These are phyloP conservation scores for Maconellicoccus hirsutus DNA, from an alignment of 1,140 invertebrate species.

Conservation along the genomic window DNA sequence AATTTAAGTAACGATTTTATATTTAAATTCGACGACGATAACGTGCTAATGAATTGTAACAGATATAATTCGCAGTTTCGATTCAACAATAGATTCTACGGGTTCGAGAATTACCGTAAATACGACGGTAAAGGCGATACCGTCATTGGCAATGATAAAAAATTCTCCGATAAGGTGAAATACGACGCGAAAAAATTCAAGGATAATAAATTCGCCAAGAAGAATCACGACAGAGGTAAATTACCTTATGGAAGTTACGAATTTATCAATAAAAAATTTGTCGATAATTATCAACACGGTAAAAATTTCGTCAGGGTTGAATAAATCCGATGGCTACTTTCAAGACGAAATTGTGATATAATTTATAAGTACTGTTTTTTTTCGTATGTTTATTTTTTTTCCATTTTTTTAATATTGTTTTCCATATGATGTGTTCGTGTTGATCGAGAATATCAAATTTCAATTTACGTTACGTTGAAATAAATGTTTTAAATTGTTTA, in stretches of 20 bases:
- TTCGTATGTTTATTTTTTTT: not conserved
- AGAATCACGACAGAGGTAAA: not conserved
- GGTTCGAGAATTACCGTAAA: not conserved
- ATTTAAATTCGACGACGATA: not conserved
- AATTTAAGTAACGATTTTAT: not conserved
- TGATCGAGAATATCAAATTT: slow-evolving; percentile 1
- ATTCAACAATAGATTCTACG: not conserved
- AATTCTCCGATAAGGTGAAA: not conserved
- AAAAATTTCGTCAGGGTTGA: not conserved
- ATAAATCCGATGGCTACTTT: not conserved
- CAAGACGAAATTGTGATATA: not conserved
- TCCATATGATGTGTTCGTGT: not conserved
- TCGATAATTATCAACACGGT: not conserved
- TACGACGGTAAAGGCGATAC: not conserved
- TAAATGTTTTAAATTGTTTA: not conserved
- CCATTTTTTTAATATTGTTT: not conserved
- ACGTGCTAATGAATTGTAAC: not conserved
- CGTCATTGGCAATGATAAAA: not conserved
- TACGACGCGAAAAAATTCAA: not conserved
- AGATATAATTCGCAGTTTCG: not conserved
- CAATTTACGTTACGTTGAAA: not conserved
- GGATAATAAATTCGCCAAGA: not conserved
- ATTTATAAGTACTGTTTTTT: not conserved
- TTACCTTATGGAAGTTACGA: not conserved
- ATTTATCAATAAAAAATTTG: not conserved